Percentiles rank a stretch among this genome's conserved stretches.
phyloP scores from a whole-genome alignment of 1,140 invertebrate genomes.

The Drosophila persimilis region DNA sequence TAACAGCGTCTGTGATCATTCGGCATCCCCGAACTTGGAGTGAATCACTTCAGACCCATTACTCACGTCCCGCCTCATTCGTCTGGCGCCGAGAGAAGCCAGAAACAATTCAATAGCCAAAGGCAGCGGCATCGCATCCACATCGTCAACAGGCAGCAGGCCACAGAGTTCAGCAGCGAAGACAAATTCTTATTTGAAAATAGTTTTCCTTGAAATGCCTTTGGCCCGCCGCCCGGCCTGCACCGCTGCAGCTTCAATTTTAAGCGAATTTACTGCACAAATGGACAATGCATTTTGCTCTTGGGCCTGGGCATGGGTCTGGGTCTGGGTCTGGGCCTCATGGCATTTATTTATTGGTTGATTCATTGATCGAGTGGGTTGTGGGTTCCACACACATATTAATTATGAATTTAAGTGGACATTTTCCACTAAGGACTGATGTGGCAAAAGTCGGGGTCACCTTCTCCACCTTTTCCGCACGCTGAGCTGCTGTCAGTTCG shows the following conservation, averaged over 20 bases:
- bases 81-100: constrained; percentile 37
- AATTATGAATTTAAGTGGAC: no score
- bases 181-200: constrained; percentile 50
- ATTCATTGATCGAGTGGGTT: constrained; percentile 39
- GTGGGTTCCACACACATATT: neutral
- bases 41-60: constrained; percentile 45
- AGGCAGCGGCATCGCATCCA: neutral
- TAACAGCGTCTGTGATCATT: constrained; percentile 30
- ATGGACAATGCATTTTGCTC: constrained; percentile 38
- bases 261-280: constrained; percentile 16
- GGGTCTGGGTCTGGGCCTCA: neutral
- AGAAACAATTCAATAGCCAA: constrained; percentile 10
- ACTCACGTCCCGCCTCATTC: constrained; percentile 29
- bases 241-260: neutral
- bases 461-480: neutral
- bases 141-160: constrained; percentile 14
- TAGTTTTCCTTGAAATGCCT: constrained; percentile 63
- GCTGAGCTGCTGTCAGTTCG: constrained; percentile 5
- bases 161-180: constrained; percentile 35
- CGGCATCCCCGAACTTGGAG: constrained; percentile 54
- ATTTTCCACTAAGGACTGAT: no score
- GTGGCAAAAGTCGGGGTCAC: neutral
- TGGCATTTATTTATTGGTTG: constrained; percentile 43
- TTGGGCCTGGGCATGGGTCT: neutral
- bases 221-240: constrained; percentile 13